These are phyloP conservation scores for Ctenopoma kingsleyae DNA, from an alignment of 2,797 vertebrate species.

Conservation along the genomic window DNA sequence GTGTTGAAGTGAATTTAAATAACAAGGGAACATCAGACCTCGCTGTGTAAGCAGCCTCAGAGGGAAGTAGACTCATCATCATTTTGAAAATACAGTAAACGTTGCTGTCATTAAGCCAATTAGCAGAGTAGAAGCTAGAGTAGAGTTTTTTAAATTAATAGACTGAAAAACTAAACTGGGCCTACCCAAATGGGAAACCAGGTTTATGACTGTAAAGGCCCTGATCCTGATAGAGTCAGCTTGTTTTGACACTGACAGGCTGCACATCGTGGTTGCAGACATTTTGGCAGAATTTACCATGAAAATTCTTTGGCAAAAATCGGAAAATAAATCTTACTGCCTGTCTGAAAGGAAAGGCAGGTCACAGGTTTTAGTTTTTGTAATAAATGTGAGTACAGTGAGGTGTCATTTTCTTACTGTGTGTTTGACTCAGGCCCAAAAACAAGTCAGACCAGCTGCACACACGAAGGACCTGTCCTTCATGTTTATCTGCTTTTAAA, in stretches of 20 bases:
- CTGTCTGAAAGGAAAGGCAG: neutral
- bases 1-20: neutral
- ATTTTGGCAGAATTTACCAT: neutral
- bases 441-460: conserved; percentile 58
- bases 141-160: too few relatives aligned
- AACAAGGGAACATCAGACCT: neutral
- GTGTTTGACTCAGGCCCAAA: conserved; percentile 25
- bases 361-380: neutral
- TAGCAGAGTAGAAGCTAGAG: too few relatives aligned
- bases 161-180: too few relatives aligned
- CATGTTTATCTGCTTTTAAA: conserved; percentile 56
- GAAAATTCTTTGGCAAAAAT: neutral
- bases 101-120: neutral
- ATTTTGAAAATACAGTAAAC: neutral
- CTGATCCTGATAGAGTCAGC: conserved; percentile 23
- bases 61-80: neutral
- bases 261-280: neutral
- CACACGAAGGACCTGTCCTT: conserved; percentile 48
- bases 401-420: conserved; percentile 20
- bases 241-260: conserved; percentile 19
- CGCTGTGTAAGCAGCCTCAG: neutral
- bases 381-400: conserved; percentile 1
- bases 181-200: neutral
- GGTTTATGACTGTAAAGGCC: neutral
- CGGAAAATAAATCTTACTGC: neutral